Conservation (phyloP, 2,888 invertebrate species). For the Elysia crispata region DNA sequence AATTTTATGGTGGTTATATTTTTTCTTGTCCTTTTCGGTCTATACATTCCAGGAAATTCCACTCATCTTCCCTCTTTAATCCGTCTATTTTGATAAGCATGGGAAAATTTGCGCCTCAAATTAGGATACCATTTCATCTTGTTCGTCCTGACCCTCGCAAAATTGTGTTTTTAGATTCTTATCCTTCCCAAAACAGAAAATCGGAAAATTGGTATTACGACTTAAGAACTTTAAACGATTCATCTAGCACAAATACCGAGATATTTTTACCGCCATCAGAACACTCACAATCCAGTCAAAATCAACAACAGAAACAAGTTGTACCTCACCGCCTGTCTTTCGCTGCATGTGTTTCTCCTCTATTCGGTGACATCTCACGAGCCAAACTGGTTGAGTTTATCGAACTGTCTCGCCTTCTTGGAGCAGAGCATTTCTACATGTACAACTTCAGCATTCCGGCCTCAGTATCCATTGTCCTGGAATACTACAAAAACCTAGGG, state of each 20-base stretch:
- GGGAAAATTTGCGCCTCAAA: background rate
- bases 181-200: background rate
- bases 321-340: conserved; percentile 51
- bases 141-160: conserved; percentile 27
- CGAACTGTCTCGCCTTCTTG: conserved; percentile 68
- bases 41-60: too few relatives aligned
- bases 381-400: conserved; percentile 68
- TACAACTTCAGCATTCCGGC: conserved; percentile 61
- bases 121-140: background rate
- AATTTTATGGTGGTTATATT: conserved; percentile 67
- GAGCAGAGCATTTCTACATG: conserved; percentile 71
- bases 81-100: background rate
- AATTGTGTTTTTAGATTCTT: conserved; percentile 24
- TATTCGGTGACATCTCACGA: conserved; percentile 65
- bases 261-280: background rate
- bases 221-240: background rate
- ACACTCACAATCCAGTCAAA: background rate
- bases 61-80: too few relatives aligned
- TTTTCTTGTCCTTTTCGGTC: conserved; percentile 63
- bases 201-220: background rate
- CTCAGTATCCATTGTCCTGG: conserved; percentile 56
- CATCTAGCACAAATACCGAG: conserved; percentile 25
- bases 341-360: conserved; percentile 71
- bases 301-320: background rate
- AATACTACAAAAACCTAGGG: conserved; percentile 59